Percentiles rank a stretch among this genome's conserved stretches.
Evolutionary conservation across 2,113 vertebrate genomes (phyloP).

Genomic region (Atlantisia rogersi): DNA sequence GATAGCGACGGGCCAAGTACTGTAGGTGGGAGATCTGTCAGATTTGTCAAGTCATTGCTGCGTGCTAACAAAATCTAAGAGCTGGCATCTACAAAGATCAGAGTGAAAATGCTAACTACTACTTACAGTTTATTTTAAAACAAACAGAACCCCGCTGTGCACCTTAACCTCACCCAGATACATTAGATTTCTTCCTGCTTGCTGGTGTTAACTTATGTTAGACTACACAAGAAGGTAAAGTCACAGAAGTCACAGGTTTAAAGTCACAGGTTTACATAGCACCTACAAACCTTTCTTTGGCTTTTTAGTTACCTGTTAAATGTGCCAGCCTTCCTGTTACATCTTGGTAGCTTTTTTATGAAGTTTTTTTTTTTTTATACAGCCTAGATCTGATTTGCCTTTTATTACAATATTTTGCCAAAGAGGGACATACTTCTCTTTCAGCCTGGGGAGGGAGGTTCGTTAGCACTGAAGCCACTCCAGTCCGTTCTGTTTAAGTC

Average conservation of each 20-base stretch:
- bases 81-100: not conserved
- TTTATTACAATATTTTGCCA: not conserved
- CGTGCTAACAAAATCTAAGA: not conserved
- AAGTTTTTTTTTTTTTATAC: not conserved
- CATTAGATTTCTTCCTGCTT: not conserved
- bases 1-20: not conserved
- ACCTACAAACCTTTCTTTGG: not conserved
- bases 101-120: not conserved
- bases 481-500: not conserved
- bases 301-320: not conserved
- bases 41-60: not conserved
- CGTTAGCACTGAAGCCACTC: not conserved
- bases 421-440: not conserved
- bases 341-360: not conserved
- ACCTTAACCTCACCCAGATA: not conserved
- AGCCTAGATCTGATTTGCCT: not conserved
- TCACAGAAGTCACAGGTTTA: not conserved
- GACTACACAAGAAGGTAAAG: not conserved
- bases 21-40: not conserved
- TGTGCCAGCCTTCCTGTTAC: not conserved
- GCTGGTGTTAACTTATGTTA: not conserved
- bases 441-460: not conserved
- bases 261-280: not conserved
- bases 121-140: not conserved
- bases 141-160: not conserved